Evolutionary conservation across 2,888 invertebrate genomes (phyloP), one percentile per base, ranked within the genome.

Genomic region (Apoda limacodes): DNA sequence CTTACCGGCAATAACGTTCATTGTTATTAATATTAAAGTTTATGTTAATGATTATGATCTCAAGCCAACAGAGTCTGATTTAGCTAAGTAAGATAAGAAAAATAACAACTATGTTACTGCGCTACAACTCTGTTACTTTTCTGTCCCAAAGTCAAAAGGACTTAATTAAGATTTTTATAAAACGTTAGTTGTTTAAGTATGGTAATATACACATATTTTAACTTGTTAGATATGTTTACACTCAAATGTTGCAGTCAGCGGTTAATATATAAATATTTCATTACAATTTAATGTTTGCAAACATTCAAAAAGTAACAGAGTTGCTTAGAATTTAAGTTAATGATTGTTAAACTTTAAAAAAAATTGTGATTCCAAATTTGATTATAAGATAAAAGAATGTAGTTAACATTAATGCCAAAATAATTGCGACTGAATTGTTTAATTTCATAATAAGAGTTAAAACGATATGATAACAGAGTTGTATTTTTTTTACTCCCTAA

Each of bases 81-180:
- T 23, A 9, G 13, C 23, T 9, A 23, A 2, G 23, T 23, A 23
- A 5, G 7, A 23, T 10, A 6, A 10, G 13, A 3, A 23, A 9
- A 23, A 23, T 9, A 23, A 23, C n/a, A n/a, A n/a, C n/a, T n/a
- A n/a, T n/a, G n/a, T n/a, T n/a, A n/a, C n/a, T n/a, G n/a, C n/a
- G n/a, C n/a, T n/a, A n/a, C n/a, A n/a, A n/a, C n/a, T n/a, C n/a
- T n/a, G n/a, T n/a, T n/a, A n/a, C n/a, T n/a, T 13, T 26, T 26
- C 9, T 26, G 26, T 26, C 26, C 13, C 26, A 26, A 26, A 13
- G 26, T 9, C 14, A 9, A 26, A 12, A 26, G 26, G 9, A 26
- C 26, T 9, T 26, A 13, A 10, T 26, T 12, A 12, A 26, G 13
- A 9, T 15, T 26, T 26, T 26, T 13, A 13, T 6, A 15, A 13